Conservation (phyloP, 1,140 invertebrate genomes). For the Nephila pilipes region DNA sequence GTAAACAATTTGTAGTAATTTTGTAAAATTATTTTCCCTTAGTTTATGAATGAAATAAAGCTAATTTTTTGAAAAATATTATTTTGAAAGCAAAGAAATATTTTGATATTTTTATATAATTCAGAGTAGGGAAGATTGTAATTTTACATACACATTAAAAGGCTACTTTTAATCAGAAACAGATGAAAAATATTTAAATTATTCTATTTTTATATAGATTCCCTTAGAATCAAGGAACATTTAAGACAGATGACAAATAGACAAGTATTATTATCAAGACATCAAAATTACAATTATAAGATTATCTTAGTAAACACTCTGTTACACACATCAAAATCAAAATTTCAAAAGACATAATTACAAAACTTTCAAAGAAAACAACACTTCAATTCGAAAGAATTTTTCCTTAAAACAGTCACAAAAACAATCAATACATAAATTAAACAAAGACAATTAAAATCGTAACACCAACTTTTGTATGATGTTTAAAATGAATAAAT, state of each 20-base stretch:
- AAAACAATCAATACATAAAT: background rate
- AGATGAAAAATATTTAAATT: background rate
- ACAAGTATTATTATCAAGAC: background rate
- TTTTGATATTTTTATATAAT: background rate
- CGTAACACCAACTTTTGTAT: background rate
- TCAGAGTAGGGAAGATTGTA: background rate
- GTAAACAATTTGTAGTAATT: too few species aligned
- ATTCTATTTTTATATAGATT: background rate
- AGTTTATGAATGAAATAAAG: too few species aligned
- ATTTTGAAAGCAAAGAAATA: background rate
- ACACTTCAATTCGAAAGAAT: background rate
- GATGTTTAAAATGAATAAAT: too few species aligned
- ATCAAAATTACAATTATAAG: background rate
- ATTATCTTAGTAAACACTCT: background rate
- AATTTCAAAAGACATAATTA: background rate
- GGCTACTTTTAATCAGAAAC: background rate
- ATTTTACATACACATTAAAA: background rate
- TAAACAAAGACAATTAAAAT: background rate
- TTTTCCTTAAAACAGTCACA: background rate
- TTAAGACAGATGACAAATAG: slow-evolving; percentile 1
- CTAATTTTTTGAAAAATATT: too few species aligned
- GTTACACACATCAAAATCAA: too few species aligned
- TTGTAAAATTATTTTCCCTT: too few species aligned
- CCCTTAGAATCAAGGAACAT: background rate
- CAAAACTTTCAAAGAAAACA: too few species aligned